Evolutionary conservation across 1,140 invertebrate species (phyloP).

Genomic region (Bombus polaris): DNA sequence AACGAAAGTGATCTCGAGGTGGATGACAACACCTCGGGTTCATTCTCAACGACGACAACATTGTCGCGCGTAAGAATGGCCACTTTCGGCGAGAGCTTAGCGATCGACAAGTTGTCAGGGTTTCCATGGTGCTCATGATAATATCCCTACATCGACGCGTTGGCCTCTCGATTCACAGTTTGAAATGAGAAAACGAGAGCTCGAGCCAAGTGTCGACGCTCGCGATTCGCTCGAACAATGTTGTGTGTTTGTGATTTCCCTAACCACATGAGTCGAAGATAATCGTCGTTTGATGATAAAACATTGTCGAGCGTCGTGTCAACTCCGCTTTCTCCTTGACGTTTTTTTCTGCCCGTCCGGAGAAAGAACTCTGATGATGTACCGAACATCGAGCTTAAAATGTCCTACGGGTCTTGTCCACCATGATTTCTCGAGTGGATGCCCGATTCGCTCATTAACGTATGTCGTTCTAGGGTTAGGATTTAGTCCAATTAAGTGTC

Average conservation of each 20-base stretch:
- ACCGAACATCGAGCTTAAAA: slow-evolving; percentile 46
- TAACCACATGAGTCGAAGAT: neutral
- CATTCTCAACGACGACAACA: slow-evolving; percentile 5
- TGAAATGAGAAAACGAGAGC: neutral
- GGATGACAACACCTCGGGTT: neutral
- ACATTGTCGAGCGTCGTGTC: neutral
- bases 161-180: neutral
- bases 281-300: neutral
- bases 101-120: slow-evolving; percentile 18
- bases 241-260: slow-evolving; percentile 39
- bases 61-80: neutral
- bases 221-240: slow-evolving; percentile 42
- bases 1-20: slow-evolving; percentile 37
- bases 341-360: neutral
- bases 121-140: slow-evolving; percentile 54
- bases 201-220: slow-evolving; percentile 20
- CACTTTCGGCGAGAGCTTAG: neutral
- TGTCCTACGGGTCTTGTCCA: slow-evolving; percentile 15
- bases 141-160: slow-evolving; percentile 23
- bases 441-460: slow-evolving; percentile 15
- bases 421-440: neutral
- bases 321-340: neutral
- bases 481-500: slow-evolving; percentile 43
- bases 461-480: slow-evolving; percentile 46
- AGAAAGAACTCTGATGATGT: slow-evolving; percentile 22